phyloP scores from a whole-genome alignment of 2,797 vertebrate species.

The Poecilia gillii region DNA sequence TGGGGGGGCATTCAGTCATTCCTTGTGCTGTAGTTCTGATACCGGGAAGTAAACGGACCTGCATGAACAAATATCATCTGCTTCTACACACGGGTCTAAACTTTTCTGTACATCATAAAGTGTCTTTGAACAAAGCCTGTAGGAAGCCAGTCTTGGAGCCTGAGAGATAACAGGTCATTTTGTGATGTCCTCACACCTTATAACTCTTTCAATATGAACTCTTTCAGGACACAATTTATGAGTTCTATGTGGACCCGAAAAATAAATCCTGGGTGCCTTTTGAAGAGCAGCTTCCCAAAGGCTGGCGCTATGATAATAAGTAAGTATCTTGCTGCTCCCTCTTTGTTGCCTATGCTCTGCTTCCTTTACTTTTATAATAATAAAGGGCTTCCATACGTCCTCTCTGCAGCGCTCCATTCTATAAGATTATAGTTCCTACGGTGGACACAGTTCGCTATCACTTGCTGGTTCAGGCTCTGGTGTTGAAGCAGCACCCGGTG shows the following conservation, averaged over 20 bases:
- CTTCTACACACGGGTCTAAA: neutral
- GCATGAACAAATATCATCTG: neutral
- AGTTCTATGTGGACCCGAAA: slow-evolving; percentile 89
- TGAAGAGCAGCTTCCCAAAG: slow-evolving; percentile 86
- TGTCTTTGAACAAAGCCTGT: neutral
- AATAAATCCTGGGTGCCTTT: slow-evolving; percentile 86
- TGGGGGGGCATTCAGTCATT: neutral
- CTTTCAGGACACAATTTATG: slow-evolving; percentile 88
- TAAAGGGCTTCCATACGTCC: neutral
- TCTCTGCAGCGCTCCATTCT: slow-evolving; percentile 73
- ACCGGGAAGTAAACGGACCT: neutral
- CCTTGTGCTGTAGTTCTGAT: neutral
- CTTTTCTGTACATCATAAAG: too few species aligned
- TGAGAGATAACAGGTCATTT: neutral
- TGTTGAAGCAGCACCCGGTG: slow-evolving; percentile 81
- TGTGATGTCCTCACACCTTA: neutral
- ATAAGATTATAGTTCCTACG: slow-evolving; percentile 90
- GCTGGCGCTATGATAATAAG: slow-evolving; percentile 86
- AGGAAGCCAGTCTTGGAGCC: neutral
- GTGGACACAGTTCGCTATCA: slow-evolving; percentile 90
- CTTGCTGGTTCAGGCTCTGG: slow-evolving; percentile 83
- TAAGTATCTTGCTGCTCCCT: slow-evolving; percentile 62
- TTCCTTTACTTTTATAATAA: slow-evolving; percentile 3
- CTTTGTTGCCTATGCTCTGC: neutral
- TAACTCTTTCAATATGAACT: neutral